Percentiles rank a stretch among this genome's conserved stretches.
Evolutionary conservation across 2,888 invertebrate genomes (phyloP).

Genomic region (Amiota mariae): DNA sequence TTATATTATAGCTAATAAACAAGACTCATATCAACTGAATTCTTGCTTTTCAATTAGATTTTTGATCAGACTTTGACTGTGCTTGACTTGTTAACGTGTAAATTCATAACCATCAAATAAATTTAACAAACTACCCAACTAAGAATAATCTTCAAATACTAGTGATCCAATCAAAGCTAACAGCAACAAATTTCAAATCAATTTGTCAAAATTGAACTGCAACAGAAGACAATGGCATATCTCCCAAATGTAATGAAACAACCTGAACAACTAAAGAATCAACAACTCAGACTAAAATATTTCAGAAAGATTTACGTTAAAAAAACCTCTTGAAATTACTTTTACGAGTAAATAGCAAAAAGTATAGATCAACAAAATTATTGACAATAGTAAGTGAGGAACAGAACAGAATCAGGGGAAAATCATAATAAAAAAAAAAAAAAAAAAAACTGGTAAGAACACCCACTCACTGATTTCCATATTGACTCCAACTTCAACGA

Average conservation of each 20-base stretch:
- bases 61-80: no score
- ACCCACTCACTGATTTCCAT: constrained; percentile 61
- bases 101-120: background rate
- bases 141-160: background rate
- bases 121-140: constrained; percentile 11
- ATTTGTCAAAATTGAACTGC: constrained; percentile 17
- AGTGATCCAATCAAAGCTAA: constrained; percentile 26
- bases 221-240: constrained; percentile 12
- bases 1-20: no score
- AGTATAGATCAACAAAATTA: constrained; percentile 12
- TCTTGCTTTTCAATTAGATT: no score
- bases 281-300: constrained; percentile 45
- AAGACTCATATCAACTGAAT: no score
- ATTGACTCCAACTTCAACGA: constrained; percentile 40
- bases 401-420: constrained; percentile 28
- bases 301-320: background rate
- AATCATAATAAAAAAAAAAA: constrained; percentile 17
- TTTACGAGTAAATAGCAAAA: constrained; percentile 24
- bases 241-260: constrained; percentile 50
- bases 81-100: no score
- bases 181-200: constrained; percentile 20
- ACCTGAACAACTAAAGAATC: constrained; percentile 32
- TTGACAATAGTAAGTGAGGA: constrained; percentile 1
- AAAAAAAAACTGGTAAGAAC: constrained; percentile 45
- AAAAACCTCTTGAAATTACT: constrained; percentile 22